Base-by-base conservation (phyloP, 2,888 invertebrate species). In the Noctua pronuba region DNA sequence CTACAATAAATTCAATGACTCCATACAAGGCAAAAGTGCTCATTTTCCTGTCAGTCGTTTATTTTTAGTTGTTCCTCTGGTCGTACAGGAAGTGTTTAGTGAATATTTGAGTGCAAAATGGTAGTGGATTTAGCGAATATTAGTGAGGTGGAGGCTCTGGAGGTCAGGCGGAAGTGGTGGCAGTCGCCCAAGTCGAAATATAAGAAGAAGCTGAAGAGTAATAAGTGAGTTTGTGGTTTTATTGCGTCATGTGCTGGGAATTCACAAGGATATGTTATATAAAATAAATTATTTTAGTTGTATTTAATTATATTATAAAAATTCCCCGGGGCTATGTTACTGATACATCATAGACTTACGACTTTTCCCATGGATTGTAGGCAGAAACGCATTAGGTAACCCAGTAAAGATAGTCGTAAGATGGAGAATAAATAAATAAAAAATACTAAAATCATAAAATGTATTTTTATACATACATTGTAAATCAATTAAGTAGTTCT, bases 151-250 rank as follows among this genome's bases (percentile, higher is more conserved):
- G 91, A 93, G 0, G 94, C 95, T 8, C 88, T 94, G 52, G 94
- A 95, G 77, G 95, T 95, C 1, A 89, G 95, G 5, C 87, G 91
- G 73, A 88, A 90, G 16, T 96, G 96, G 96, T 95, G 95, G 95
- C 95, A 95, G 83, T 94, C 95, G 0, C 94, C 95, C 0, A 94
- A 91, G 65, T 90, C 75, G 7, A 94, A 93, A 55, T 92, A 92
- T 75, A 93, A 91, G 80, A 92, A 92, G 77, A 92, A 92, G 55
- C 67, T 86, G 35, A 94, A 93, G 62, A 85, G 81, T 52, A 52
- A 79, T 28, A 91, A 90, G 92, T 93, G 82, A 92, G 93, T 92
- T 21, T n/a, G 38, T 82, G 16, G 11, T 69, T 41, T 66, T 70
- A 13, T 73, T 65, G 28, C 60, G 41, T 35, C n/a, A 31, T 60